Conservation (phyloP, 2,797 vertebrate species). For the Taenioides sp. region DNA sequence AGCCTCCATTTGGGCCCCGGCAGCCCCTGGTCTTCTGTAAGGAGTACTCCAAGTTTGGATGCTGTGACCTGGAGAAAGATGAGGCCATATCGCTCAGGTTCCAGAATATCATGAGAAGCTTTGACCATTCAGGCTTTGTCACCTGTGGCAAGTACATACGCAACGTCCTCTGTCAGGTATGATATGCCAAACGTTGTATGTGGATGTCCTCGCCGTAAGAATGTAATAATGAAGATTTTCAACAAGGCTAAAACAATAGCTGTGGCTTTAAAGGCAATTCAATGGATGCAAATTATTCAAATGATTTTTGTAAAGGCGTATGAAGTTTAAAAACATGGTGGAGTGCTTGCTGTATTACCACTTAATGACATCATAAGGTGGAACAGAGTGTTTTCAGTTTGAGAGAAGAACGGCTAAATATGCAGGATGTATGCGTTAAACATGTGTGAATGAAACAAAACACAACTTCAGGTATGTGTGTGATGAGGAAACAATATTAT, state of each 20-base stretch:
- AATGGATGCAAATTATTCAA: too few species aligned
- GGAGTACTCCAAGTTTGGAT: conserved; percentile 81
- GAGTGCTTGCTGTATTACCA: too few species aligned
- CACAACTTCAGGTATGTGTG: too few species aligned
- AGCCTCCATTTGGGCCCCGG: conserved; percentile 78
- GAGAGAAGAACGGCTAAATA: too few species aligned
- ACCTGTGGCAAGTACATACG: conserved; percentile 78
- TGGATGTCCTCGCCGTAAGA: not conserved
- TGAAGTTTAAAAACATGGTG: too few species aligned
- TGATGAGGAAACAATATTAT: too few species aligned
- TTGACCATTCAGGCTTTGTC: conserved; percentile 75
- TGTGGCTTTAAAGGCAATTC: not conserved
- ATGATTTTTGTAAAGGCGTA: too few species aligned
- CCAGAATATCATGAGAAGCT: conserved; percentile 76
- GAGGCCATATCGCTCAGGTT: conserved; percentile 67
- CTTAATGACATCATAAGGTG: too few species aligned
- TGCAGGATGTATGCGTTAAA: too few species aligned
- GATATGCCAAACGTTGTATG: conserved; percentile 6
- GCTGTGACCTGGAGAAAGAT: conserved; percentile 78
- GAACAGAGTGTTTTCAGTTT: too few species aligned
- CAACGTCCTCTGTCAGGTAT: conserved; percentile 82
- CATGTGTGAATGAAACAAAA: too few species aligned
- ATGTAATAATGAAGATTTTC: not conserved
- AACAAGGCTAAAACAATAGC: too few species aligned
- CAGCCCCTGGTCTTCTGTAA: conserved; percentile 78